phyloP scores from a whole-genome alignment of 2,888 invertebrate species.

The Troilus luridus region DNA sequence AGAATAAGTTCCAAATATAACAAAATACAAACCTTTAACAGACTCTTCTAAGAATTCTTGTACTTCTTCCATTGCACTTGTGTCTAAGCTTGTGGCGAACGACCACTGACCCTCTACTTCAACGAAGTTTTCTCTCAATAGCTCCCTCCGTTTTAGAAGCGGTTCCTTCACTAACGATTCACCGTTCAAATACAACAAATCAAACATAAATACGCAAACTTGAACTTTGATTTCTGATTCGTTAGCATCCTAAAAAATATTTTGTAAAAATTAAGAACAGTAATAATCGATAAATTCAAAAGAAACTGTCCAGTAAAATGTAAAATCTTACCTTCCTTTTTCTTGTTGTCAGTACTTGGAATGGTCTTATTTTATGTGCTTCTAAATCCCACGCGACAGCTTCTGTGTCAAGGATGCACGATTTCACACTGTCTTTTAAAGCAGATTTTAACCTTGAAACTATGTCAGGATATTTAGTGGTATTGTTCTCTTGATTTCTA shows the following conservation, averaged over 20 bases:
- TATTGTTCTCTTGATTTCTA: conserved; percentile 95
- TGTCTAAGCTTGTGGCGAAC: conserved; percentile 88
- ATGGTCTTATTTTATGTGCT: conserved; percentile 91
- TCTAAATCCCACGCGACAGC: conserved; percentile 96
- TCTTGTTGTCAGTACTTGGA: conserved; percentile 94
- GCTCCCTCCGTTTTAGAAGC: conserved; percentile 80
- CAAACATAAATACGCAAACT: conserved; percentile 97
- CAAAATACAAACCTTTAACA: conserved; percentile 78
- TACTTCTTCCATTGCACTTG: conserved; percentile 89
- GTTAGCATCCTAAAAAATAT: conserved; percentile 76
- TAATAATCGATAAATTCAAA: neutral
- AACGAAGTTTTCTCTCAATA: conserved; percentile 80
- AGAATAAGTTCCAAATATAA: conserved; percentile 20
- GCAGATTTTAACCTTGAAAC: conserved; percentile 77
- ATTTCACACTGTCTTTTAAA: conserved; percentile 74
- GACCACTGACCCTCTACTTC: conserved; percentile 86
- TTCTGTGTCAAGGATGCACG: conserved; percentile 95
- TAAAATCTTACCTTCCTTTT: conserved; percentile 86
- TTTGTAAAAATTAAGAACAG: neutral
- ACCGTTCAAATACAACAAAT: conserved; percentile 93
- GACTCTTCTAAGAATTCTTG: conserved; percentile 95
- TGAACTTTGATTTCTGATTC: conserved; percentile 85
- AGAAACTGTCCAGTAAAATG: neutral
- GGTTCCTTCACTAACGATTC: conserved; percentile 84
- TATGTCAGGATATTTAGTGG: conserved; percentile 96